Evolutionary conservation across 2,888 invertebrate species (phyloP).

Genomic region (Aromia moschata): DNA sequence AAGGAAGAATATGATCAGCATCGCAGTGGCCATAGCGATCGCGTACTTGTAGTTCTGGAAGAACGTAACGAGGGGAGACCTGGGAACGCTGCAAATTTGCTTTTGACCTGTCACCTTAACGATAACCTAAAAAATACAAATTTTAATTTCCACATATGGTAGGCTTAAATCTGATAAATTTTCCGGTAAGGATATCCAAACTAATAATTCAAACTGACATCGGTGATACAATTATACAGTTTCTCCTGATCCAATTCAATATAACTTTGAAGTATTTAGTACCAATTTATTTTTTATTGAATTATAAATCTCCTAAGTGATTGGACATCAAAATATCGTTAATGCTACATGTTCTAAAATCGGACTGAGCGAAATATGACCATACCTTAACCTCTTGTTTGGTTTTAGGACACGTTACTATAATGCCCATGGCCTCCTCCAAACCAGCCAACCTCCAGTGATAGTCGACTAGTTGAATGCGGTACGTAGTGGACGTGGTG

Average conservation of each 20-base stretch:
- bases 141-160: too few relatives aligned
- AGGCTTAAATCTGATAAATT: too few relatives aligned
- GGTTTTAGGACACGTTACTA: conserved; percentile 54
- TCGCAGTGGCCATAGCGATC: conserved; percentile 46
- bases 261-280: too few relatives aligned
- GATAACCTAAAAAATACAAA: conserved; percentile 47
- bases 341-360: too few relatives aligned
- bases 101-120: conserved; percentile 45
- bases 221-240: too few relatives aligned
- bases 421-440: conserved; percentile 56
- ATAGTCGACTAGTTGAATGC: conserved; percentile 57
- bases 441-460: conserved; percentile 59
- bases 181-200: too few relatives aligned
- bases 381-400: conserved; percentile 54
- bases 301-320: too few relatives aligned
- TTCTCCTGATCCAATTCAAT: too few relatives aligned
- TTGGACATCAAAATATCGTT: too few relatives aligned
- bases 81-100: conserved; percentile 37
- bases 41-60: conserved; percentile 49
- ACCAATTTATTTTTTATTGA: too few relatives aligned
- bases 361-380: too few relatives aligned
- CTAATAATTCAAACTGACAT: too few relatives aligned
- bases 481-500: conserved; percentile 45
- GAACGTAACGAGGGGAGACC: conserved; percentile 47
- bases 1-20: conserved; percentile 55